A percentile compares a stretch with the other conserved stretches of the same genome.
These are phyloP conservation scores for Netelia virgata DNA, from an alignment of 2,888 invertebrate species.

Conservation along the genomic window DNA sequence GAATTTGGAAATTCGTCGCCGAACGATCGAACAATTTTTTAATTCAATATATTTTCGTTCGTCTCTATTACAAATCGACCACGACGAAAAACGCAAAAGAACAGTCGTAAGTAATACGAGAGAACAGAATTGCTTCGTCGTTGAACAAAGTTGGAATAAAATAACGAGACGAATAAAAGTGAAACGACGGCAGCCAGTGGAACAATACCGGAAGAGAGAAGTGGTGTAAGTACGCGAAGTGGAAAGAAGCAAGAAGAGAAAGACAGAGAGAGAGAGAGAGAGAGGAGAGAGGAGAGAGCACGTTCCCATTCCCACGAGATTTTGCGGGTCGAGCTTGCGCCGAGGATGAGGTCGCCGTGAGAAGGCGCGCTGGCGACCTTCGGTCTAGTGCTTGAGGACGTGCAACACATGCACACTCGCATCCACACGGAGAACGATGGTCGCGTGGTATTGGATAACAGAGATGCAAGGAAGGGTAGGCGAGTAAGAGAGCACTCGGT, in stretches of 20 bases:
- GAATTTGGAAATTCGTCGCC: constrained; percentile 4
- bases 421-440: not conserved
- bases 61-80: constrained; percentile 68
- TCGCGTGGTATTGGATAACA: constrained; percentile 18
- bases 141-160: constrained; percentile 26
- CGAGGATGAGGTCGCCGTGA: constrained; percentile 35
- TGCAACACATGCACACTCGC: not conserved
- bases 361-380: constrained; percentile 41
- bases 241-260: constrained; percentile 10
- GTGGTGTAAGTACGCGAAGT: not conserved
- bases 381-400: constrained; percentile 5
- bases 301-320: constrained; percentile 53
- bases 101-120: constrained; percentile 18
- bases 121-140: not conserved
- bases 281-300: constrained; percentile 16
- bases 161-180: not conserved
- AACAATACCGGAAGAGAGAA: not conserved
- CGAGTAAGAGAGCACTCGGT: constrained; percentile 36
- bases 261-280: not conserved
- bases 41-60: not conserved
- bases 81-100: constrained; percentile 48
- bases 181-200: not conserved
- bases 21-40: not conserved
- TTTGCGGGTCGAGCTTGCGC: constrained; percentile 44
- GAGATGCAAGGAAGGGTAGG: constrained; percentile 40